Conservation (phyloP, 2,888 invertebrate species). For the Stenolophus ochropezus region DNA sequence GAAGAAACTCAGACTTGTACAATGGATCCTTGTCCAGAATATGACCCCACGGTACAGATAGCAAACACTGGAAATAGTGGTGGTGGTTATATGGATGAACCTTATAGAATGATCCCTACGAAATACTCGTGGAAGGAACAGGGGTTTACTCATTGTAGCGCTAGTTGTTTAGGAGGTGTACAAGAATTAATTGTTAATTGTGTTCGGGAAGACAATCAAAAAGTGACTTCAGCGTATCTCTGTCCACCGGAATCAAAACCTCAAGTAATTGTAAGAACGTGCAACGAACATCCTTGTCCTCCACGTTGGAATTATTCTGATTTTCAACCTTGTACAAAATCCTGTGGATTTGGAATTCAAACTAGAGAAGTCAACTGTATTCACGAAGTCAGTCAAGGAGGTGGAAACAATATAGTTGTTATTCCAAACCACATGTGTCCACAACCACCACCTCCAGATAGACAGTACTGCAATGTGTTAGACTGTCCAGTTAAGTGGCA, state of each 20-base stretch:
- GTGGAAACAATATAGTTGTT: constrained; percentile 90
- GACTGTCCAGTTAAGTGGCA: constrained; percentile 96
- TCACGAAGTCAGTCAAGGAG: constrained; percentile 80
- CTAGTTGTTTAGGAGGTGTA: constrained; percentile 92
- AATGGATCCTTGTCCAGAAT: constrained; percentile 82
- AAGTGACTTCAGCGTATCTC: constrained; percentile 90
- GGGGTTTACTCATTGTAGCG: constrained; percentile 95
- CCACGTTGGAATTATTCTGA: constrained; percentile 95
- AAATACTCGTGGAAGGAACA: constrained; percentile 92
- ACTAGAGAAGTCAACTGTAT: constrained; percentile 89
- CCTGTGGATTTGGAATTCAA: constrained; percentile 95
- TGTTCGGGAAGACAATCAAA: constrained; percentile 89
- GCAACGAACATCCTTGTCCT: constrained; percentile 97
- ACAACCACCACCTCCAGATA: constrained; percentile 90
- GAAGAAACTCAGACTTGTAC: constrained; percentile 87
- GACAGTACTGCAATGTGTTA: constrained; percentile 93
- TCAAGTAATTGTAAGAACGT: constrained; percentile 90
- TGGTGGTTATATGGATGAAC: constrained; percentile 70
- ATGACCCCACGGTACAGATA: constrained; percentile 6
- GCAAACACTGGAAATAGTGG: not conserved
- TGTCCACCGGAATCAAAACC: constrained; percentile 92
- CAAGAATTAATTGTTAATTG: constrained; percentile 93
- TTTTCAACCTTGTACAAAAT: constrained; percentile 91
- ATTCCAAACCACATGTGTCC: constrained; percentile 97
- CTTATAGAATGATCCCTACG: constrained; percentile 70